Conservation (phyloP, 2,797 vertebrate genomes). For the Picus viridis region DNA sequence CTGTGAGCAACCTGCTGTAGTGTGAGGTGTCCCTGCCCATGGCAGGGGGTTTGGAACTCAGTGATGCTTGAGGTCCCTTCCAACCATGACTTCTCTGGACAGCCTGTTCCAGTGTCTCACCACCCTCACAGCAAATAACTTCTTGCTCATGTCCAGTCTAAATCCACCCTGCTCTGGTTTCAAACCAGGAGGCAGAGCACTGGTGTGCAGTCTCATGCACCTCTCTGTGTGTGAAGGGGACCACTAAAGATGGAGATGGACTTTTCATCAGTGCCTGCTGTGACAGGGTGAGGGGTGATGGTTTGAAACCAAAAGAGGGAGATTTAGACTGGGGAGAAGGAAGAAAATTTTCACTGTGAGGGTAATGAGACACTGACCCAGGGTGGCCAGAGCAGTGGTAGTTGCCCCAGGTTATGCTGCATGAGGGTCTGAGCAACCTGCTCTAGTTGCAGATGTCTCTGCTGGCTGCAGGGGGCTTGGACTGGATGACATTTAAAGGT, state of each 20-base stretch:
- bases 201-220: fast-evolving
- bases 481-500: not conserved
- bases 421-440: not conserved
- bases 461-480: not conserved
- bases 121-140: no score
- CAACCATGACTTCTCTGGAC: no score
- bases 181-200: not conserved
- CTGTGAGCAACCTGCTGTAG: no score
- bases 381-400: not conserved
- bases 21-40: no score
- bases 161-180: no score
- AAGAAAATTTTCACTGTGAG: not conserved
- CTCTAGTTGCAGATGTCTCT: not conserved
- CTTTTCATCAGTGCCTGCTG: not conserved
- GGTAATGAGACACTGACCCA: not conserved
- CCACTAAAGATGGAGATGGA: not conserved
- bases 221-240: not conserved
- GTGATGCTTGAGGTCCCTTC: no score
- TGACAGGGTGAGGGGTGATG: not conserved
- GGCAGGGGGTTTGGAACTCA: no score
- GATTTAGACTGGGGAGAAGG: not conserved
- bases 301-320: not conserved
- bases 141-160: no score
- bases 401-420: not conserved
- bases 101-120: no score